phyloP scores from a whole-genome alignment of 92 coral and sea anemone genomes.

The Siderastrea siderea region DNA sequence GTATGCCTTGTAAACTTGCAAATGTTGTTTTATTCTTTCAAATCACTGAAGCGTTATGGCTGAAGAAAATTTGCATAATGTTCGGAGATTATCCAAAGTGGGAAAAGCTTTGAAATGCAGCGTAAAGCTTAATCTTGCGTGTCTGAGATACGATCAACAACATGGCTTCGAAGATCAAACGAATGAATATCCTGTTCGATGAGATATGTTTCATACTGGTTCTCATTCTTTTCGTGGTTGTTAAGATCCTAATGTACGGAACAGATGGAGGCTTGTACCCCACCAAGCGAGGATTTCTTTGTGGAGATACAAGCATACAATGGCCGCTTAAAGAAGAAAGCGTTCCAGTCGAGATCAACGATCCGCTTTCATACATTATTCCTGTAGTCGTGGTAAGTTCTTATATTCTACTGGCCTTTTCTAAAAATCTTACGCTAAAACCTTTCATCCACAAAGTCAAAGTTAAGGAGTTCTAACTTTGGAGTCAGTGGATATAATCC shows the following conservation, averaged over 20 bases:
- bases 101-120: background rate
- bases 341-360: background rate
- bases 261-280: constrained; percentile 32
- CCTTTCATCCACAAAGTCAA: background rate
- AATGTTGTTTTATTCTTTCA: too few relatives aligned
- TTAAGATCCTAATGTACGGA: background rate
- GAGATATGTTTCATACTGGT: constrained; percentile 5
- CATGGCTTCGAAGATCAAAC: constrained; percentile 16
- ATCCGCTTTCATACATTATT: constrained; percentile 6
- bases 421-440: background rate
- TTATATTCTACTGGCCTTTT: background rate
- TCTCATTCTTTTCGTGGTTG: background rate
- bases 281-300: constrained; percentile 50
- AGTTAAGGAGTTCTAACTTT: too few relatives aligned
- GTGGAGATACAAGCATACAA: constrained; percentile 47
- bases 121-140: background rate
- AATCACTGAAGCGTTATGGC: constrained; percentile 11
- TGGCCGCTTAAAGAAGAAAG: constrained; percentile 40
- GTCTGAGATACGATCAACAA: background rate
- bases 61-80: background rate
- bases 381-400: constrained; percentile 41
- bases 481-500: too few relatives aligned
- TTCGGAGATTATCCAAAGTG: constrained; percentile 14
- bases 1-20: too few relatives aligned
- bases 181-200: constrained; percentile 9